Base-by-base conservation (phyloP, 1,140 invertebrate species). In the Plectrocnemia conspersa region DNA sequence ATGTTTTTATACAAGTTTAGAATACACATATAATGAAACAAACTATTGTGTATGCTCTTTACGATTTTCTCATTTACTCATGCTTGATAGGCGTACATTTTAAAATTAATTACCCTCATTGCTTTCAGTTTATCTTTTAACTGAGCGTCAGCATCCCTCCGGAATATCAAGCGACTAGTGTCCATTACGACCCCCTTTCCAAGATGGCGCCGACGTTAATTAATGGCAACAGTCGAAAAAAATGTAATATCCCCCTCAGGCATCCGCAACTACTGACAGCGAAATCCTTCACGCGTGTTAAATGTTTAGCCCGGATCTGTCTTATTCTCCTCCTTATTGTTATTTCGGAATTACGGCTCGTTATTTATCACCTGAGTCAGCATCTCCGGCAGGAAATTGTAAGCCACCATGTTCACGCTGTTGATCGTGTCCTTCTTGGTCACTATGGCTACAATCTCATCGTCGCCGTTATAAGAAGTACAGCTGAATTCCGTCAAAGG, bases 371-470 rank as follows among this genome's bases (percentile, higher is more conserved):
- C 50, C 25, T 41, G 50, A 38, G 3, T 54, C 22, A 61, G 23
- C 54, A 61, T 56, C 35, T 75, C 72, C 38, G 74, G 74, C 46
- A 75, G 63, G 24, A 66, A 72, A 56, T 75, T 75, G 58, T 76
- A 75, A 23, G 74, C 74, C 10, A 75, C 73, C 73, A 75, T 76
- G 58, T 73, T 72, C 13, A 67, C 68, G 45, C 36, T 57, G 35
- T 66, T 66, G 64, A 71, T 69, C 3, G 71, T 67, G 58, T 75
- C 73, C 58, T 75, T 76, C 54, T 76, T 75, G 16, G 72, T 76
- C 29, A 76, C 68, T 27, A 76, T 76, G 15, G 72, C 69, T 36
- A 76, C 68, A 3, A 76, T 76, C 63, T 76, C 74, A 46, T 76
- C 73, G 54, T 74, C 73, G 10, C 65, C 56, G 16, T 41, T 67